Evolutionary conservation across 2,888 invertebrate genomes (phyloP).

Genomic region (Leptopterna dolabrata): DNA sequence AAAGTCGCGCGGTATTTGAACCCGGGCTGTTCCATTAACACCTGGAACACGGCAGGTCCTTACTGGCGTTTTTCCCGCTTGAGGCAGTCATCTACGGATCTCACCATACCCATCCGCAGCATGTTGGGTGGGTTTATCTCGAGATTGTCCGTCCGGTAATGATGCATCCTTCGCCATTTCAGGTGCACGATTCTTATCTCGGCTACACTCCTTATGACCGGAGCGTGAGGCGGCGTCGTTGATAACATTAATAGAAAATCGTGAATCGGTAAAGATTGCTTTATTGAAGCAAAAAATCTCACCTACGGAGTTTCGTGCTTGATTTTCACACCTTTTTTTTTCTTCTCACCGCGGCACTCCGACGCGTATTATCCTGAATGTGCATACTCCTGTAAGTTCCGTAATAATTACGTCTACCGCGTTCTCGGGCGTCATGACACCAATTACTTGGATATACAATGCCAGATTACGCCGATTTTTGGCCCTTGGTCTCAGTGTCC

Average conservation of each 20-base stretch:
- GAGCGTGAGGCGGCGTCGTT: constrained; percentile 12
- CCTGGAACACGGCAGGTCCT: constrained; percentile 1
- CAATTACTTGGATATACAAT: too few species aligned
- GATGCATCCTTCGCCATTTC: constrained; percentile 17
- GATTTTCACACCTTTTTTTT: constrained; percentile 15
- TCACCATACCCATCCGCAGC: not conserved
- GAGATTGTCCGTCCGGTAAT: constrained; percentile 17
- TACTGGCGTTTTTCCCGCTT: not conserved
- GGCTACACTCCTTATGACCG: not conserved
- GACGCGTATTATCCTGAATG: not conserved
- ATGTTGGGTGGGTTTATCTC: not conserved
- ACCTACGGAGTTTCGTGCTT: not conserved
- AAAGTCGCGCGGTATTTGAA: not conserved
- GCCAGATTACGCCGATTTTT: too few species aligned
- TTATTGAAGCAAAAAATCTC: constrained; percentile 13
- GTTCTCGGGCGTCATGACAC: not conserved
- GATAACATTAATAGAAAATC: constrained; percentile 27
- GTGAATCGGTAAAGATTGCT: constrained; percentile 29
- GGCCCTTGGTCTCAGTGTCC: too few species aligned
- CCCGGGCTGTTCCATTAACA: not conserved
- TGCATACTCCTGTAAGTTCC: not conserved
- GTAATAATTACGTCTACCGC: not conserved
- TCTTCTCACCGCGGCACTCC: not conserved
- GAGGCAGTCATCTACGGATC: not conserved
- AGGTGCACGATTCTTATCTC: constrained; percentile 26